phyloP scores from a whole-genome alignment of 2,888 invertebrate genomes.

The Lacanobia wlatinum region DNA sequence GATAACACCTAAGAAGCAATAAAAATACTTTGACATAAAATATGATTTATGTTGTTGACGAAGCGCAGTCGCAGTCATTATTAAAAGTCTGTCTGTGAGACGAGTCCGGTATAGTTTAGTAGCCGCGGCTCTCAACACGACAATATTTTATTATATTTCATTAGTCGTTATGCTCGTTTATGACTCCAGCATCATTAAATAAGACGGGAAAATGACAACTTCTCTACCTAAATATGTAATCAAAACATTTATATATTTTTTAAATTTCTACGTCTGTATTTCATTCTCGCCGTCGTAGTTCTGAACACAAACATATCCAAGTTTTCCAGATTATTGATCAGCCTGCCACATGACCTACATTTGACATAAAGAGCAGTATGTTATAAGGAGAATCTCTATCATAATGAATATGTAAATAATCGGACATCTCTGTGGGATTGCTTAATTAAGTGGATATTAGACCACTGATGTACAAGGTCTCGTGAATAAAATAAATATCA shows the following conservation, averaged over 20 bases:
- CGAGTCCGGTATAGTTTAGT: constrained; percentile 32
- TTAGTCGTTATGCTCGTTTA: constrained; percentile 42
- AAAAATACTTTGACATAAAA: constrained; percentile 48
- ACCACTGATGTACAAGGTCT: constrained; percentile 42
- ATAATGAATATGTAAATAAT: constrained; percentile 61
- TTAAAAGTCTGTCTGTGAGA: constrained; percentile 31
- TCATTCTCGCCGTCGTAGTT: not conserved
- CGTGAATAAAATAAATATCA: constrained; percentile 56
- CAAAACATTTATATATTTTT: constrained; percentile 3
- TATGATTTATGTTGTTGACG: constrained; percentile 61
- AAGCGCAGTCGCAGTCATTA: constrained; percentile 41
- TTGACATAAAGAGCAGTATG: constrained; percentile 38
- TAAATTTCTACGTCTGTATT: constrained; percentile 2
- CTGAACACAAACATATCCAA: constrained; percentile 5
- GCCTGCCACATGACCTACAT: constrained; percentile 30
- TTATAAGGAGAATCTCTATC: constrained; percentile 30
- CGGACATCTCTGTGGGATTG: constrained; percentile 42
- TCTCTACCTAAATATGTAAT: constrained; percentile 15
- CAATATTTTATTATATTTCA: constrained; percentile 52
- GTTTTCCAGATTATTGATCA: constrained; percentile 23
- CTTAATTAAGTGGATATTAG: constrained; percentile 63
- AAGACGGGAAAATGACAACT: constrained; percentile 26
- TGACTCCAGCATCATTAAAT: constrained; percentile 45
- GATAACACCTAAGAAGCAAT: constrained; percentile 55
- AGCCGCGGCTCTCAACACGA: constrained; percentile 35